Evolutionary conservation across 2,888 invertebrate species (phyloP).

Genomic region (Drosophila niveifrons): DNA sequence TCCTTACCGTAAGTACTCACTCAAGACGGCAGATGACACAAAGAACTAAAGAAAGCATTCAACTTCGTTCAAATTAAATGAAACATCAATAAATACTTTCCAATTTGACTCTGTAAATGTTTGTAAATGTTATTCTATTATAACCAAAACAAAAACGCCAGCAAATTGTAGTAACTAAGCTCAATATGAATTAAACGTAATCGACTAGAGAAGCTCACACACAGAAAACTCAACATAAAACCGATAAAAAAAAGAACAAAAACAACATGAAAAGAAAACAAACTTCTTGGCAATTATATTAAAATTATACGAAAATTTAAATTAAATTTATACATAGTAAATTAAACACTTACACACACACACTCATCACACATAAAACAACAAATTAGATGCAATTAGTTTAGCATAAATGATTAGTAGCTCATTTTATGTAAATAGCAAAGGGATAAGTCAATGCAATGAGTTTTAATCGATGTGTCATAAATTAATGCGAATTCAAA

Average conservation of each 20-base stretch:
- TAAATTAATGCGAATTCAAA: constrained; percentile 51
- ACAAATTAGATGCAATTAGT: constrained; percentile 58
- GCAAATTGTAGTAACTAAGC: constrained; percentile 66
- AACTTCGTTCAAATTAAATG: constrained; percentile 23
- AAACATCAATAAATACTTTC: constrained; percentile 46
- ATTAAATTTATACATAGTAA: constrained; percentile 8
- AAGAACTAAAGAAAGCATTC: neutral
- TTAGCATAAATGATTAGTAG: constrained; percentile 42
- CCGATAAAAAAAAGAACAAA: constrained; percentile 21
- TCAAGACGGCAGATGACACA: constrained; percentile 30
- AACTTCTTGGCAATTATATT: constrained; percentile 71
- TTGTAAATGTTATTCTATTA: constrained; percentile 57
- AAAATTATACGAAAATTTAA: constrained; percentile 29
- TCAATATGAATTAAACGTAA: constrained; percentile 52
- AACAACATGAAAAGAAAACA: constrained; percentile 26
- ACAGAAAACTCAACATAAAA: constrained; percentile 25
- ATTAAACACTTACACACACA: constrained; percentile 26
- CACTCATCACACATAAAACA: constrained; percentile 26
- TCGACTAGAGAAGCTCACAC: constrained; percentile 53
- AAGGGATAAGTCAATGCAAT: constrained; percentile 4
- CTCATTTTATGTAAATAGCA: constrained; percentile 49
- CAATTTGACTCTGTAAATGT: constrained; percentile 66
- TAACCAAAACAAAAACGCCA: constrained; percentile 15
- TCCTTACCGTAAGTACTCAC: constrained; percentile 72
- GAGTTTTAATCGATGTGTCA: constrained; percentile 35